Evolutionary conservation across 2,888 invertebrate genomes (phyloP).

Genomic region (Cephalotes varians): DNA sequence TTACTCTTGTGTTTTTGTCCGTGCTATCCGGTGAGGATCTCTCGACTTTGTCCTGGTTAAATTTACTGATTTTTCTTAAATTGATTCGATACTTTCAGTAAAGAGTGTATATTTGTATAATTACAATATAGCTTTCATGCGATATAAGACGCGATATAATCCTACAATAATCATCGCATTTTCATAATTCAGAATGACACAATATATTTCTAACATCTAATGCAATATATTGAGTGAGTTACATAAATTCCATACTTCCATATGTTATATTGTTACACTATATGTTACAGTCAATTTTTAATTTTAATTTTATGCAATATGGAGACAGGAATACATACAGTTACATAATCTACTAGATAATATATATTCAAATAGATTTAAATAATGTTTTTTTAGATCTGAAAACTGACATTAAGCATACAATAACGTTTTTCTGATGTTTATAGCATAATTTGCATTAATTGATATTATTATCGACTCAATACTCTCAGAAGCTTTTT

Average conservation of each 20-base stretch:
- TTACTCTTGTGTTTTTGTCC: not conserved
- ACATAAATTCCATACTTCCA: not conserved
- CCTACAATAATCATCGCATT: not conserved
- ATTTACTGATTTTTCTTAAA: slow-evolving; percentile 6
- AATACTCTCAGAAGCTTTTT: not conserved
- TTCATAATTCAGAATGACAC: not conserved
- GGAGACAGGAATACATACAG: not conserved
- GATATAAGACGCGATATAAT: not conserved
- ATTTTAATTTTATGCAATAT: not conserved
- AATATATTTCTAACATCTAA: not conserved
- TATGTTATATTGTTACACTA: no score
- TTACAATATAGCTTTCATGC: not conserved
- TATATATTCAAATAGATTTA: not conserved
- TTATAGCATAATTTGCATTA: not conserved
- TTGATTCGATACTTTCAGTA: not conserved
- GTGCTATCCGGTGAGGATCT: slow-evolving; percentile 20
- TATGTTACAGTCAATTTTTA: not conserved
- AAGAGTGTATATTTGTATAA: not conserved
- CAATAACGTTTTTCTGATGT: not conserved
- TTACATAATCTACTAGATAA: not conserved
- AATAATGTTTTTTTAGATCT: not conserved
- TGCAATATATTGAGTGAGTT: not conserved
- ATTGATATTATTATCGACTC: not conserved
- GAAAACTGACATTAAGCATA: not conserved
- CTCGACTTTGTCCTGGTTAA: slow-evolving; percentile 1